Percentiles rank a stretch among this genome's conserved stretches.
Conservation (phyloP, 2,113 vertebrate genomes). For the Nymphicus hollandicus region DNA sequence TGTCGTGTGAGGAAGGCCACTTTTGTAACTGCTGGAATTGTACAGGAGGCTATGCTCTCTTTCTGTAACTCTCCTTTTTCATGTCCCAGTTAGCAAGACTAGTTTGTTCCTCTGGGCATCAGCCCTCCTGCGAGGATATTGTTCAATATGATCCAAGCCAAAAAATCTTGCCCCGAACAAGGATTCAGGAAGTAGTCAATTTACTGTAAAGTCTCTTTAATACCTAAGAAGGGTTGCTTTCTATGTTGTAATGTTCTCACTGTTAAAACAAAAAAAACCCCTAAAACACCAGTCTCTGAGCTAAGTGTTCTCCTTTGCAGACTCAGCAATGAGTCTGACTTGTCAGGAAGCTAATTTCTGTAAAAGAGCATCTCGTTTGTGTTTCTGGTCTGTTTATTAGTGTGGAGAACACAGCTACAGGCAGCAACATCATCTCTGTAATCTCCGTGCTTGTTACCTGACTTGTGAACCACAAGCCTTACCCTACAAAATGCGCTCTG, state of each 20-base stretch:
- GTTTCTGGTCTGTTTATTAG: not conserved
- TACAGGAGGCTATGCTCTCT: not conserved
- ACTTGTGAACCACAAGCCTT: not conserved
- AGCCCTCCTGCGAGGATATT: not conserved
- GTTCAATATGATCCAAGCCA: not conserved
- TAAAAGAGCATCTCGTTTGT: not conserved
- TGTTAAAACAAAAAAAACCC: not conserved
- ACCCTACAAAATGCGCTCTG: not conserved
- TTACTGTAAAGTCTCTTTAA: not conserved
- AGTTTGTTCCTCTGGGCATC: not conserved
- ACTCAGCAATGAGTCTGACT: not conserved
- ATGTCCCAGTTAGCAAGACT: not conserved
- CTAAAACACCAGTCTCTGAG: not conserved
- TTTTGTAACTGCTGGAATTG: not conserved
- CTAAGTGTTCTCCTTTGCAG: not conserved
- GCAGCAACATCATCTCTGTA: not conserved
- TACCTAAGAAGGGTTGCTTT: not conserved
- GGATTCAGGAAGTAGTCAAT: not conserved
- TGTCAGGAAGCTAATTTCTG: not conserved
- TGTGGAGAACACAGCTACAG: not conserved
- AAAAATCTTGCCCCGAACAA: not conserved
- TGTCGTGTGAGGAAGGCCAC: not conserved
- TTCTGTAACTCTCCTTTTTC: not conserved
- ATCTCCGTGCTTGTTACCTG: not conserved
- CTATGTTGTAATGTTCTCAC: not conserved